Conservation (phyloP, 1,140 invertebrate species). For the Heliconius eleuchia region DNA sequence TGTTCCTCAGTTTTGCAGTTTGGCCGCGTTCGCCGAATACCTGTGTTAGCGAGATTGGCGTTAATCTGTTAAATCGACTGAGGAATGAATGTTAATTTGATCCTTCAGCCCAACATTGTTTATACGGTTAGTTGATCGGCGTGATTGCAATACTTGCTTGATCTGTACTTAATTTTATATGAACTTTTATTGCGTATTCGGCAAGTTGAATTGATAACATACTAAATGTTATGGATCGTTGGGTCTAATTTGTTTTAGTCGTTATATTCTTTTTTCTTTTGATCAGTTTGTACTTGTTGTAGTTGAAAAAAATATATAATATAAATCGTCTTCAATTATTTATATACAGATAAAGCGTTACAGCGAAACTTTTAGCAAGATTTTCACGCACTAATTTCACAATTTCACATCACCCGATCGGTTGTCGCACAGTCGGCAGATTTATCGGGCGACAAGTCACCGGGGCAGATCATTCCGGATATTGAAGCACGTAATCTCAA, state of each 20-base stretch:
- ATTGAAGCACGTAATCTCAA: constrained; percentile 80
- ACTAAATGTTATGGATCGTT: neutral
- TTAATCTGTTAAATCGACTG: constrained; percentile 65
- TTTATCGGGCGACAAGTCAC: constrained; percentile 43
- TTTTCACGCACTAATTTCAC: constrained; percentile 55
- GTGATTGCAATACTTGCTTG: constrained; percentile 32
- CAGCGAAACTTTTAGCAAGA: constrained; percentile 41
- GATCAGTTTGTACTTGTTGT: neutral
- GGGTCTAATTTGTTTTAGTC: neutral
- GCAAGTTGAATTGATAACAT: neutral
- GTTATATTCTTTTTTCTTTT: neutral
- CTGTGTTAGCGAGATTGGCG: constrained; percentile 60
- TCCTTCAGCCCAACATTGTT: constrained; percentile 60
- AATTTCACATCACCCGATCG: constrained; percentile 33
- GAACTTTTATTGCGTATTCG: neutral
- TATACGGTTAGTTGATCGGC: constrained; percentile 49
- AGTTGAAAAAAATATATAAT: too few species aligned
- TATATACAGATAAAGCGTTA: constrained; percentile 44
- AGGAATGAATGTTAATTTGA: constrained; percentile 72
- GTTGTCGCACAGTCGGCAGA: constrained; percentile 40
- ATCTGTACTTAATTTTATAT: neutral
- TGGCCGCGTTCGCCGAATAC: constrained; percentile 54
- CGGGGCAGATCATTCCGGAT: constrained; percentile 67
- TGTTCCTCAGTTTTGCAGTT: constrained; percentile 53
- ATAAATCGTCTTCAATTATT: neutral